phyloP scores from a whole-genome alignment of 92 coral and sea anemone species.

The Meandrina meandrites region DNA sequence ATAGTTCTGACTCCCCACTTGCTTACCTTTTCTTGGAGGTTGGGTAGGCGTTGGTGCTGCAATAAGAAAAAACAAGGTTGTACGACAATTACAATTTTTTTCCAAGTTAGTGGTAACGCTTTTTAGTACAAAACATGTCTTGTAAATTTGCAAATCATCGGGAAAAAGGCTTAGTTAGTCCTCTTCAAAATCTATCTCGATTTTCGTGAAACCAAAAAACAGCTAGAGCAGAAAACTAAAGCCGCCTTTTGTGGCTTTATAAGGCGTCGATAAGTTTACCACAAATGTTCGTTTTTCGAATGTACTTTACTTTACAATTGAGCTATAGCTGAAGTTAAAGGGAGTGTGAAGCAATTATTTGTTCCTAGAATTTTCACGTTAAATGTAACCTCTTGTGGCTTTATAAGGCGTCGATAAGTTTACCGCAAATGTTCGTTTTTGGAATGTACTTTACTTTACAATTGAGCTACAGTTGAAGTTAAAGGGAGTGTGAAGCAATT shows the following conservation, averaged over 20 bases:
- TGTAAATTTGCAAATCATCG: background rate
- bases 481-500: background rate
- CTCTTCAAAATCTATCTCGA: background rate
- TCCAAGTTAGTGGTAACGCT: background rate
- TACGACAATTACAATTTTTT: background rate
- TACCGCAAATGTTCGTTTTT: background rate
- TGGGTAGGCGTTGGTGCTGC: conserved; percentile 35
- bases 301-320: background rate
- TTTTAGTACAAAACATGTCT: too few relatives aligned
- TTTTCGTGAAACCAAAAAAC: background rate
- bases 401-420: background rate
- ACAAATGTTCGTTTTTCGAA: background rate
- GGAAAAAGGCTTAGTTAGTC: background rate
- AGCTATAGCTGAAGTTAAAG: background rate
- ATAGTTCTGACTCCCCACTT: background rate
- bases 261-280: background rate
- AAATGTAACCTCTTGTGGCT: too few relatives aligned
- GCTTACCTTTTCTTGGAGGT: conserved; percentile 25
- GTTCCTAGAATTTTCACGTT: conserved; percentile 24
- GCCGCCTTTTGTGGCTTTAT: background rate
- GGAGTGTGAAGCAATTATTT: conserved; percentile 2
- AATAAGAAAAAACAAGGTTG: background rate
- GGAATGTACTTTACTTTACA: background rate
- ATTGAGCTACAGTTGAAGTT: background rate
- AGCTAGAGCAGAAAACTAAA: background rate